Base-by-base conservation (phyloP, 2,888 invertebrate genomes). In the Boloria selene region DNA sequence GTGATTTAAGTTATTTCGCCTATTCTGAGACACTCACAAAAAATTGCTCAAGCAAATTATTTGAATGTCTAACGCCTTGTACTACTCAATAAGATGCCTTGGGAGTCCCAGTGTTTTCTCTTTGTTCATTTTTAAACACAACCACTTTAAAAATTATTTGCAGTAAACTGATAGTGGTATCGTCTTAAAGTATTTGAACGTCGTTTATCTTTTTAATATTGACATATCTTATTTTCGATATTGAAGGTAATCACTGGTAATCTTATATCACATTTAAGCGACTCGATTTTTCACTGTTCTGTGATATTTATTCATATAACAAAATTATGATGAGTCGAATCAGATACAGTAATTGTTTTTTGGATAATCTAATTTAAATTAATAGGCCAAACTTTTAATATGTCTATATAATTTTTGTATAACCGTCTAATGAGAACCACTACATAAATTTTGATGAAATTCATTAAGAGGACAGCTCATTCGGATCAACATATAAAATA, bases 1-100 rank as follows among this genome's bases (percentile, higher is more conserved):
- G 77, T 77, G 55, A 75, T 71, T 47, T 49, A 74, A 79, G 78
- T 68, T 66, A n/a, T 65, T 58, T 44, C 42, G 42, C 26, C 13
- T 26, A 16, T 51, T 22, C 10, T 64, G 47, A 3, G 47, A 64
- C 81, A 84, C 82, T 85, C 82, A 62, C 76, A 79, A 81, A 66
- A 78, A 81, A 79, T 85, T 85, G 78, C 72, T 61, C 61, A 0
- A 73, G 74, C 83, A 86, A 86, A 79, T 78, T 82, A 78, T 77
- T 76, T 77, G 84, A 86, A 82, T 84, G 82, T 56, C 64, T 14
- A 10, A 38, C 31, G 16, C 10, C 58, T 59, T 44, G 17, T n/a
- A 44, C 26, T 47, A 13, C 13, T 31, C 16, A 13, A 4, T 13
- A 38, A 45, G 4, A 10, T 10, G 10, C n/a, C 10, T 38, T 38